Evolutionary conservation across 2,888 invertebrate genomes (phyloP).

Genomic region (Priocnemis perturbator): DNA sequence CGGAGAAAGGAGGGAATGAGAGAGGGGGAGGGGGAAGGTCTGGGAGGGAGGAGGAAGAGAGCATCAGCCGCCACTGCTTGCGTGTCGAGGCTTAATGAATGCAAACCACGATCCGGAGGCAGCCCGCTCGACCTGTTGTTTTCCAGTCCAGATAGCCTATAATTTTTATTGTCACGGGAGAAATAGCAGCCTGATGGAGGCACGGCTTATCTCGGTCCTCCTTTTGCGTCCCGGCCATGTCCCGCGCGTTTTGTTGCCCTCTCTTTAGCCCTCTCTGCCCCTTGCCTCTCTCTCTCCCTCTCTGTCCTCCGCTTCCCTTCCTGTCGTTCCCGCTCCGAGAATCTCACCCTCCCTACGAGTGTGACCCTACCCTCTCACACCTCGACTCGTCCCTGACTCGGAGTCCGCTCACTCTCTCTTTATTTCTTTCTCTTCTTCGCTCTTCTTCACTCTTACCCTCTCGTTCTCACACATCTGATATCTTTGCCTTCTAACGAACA

Average conservation of each 20-base stretch:
- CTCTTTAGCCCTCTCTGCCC: slow-evolving; percentile 55
- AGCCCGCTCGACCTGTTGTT: slow-evolving; percentile 78
- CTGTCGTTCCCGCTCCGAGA: slow-evolving; percentile 7
- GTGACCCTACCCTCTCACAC: slow-evolving; percentile 14
- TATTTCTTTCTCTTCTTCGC: slow-evolving; percentile 1
- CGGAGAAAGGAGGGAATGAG: slow-evolving; percentile 26
- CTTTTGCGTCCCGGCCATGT: slow-evolving; percentile 69
- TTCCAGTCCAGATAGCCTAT: slow-evolving; percentile 80
- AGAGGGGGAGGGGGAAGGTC: slow-evolving; percentile 19
- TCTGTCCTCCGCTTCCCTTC: slow-evolving; percentile 23
- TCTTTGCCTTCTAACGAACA: background rate
- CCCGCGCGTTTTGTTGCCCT: slow-evolving; percentile 71
- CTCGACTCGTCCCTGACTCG: slow-evolving; percentile 10
- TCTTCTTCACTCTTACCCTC: background rate
- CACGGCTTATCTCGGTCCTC: slow-evolving; percentile 72
- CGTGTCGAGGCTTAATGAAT: slow-evolving; percentile 78
- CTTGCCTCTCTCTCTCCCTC: slow-evolving; percentile 23
- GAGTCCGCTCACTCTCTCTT: slow-evolving; percentile 1
- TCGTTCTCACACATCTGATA: background rate
- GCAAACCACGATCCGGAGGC: slow-evolving; percentile 78
- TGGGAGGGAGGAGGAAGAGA: slow-evolving; percentile 37
- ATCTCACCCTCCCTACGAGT: slow-evolving; percentile 11
- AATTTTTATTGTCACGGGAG: slow-evolving; percentile 81
- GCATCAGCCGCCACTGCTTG: slow-evolving; percentile 74
- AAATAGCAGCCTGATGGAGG: slow-evolving; percentile 78